Evolutionary conservation across 2,113 vertebrate genomes (phyloP).

Genomic region (Notothenia rossii): DNA sequence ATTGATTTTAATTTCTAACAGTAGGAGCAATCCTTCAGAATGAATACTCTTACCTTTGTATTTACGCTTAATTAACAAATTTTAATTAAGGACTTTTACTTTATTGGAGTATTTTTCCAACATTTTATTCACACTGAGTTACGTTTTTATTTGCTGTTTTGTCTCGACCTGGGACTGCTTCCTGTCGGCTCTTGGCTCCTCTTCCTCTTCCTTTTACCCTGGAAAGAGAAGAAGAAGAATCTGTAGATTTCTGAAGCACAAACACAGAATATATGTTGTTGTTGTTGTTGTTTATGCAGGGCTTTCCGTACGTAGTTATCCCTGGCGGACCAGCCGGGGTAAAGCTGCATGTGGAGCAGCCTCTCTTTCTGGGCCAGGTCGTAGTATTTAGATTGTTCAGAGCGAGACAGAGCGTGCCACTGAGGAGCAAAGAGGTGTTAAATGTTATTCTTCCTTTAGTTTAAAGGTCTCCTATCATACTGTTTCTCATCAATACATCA

Average conservation of each 20-base stretch:
- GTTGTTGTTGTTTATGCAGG: fast-evolving
- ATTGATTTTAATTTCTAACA: no score
- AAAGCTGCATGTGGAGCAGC: constrained; percentile 95
- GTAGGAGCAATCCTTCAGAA: no score
- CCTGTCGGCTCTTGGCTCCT: constrained; percentile 16
- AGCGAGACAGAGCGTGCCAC: constrained; percentile 95
- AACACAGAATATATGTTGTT: no score
- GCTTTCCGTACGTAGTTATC: constrained; percentile 92
- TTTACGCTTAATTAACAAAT: no score
- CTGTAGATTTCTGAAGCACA: background rate
- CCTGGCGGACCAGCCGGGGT: constrained; percentile 95
- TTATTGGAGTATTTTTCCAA: no score
- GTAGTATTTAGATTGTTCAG: constrained; percentile 95
- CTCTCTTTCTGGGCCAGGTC: constrained; percentile 94
- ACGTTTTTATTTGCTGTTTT: no score
- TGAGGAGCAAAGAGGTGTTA: constrained; percentile 66
- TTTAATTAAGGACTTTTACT: no score
- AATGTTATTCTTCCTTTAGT: background rate
- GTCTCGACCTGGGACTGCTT: background rate
- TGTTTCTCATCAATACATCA: no score
- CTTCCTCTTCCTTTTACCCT: constrained; percentile 65
- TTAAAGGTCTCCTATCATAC: no score
- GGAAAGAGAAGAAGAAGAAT: background rate
- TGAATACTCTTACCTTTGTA: no score
- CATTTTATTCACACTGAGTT: no score